Evolutionary conservation across 2,888 invertebrate genomes (phyloP).

Genomic region (Stegophylla sp.): DNA sequence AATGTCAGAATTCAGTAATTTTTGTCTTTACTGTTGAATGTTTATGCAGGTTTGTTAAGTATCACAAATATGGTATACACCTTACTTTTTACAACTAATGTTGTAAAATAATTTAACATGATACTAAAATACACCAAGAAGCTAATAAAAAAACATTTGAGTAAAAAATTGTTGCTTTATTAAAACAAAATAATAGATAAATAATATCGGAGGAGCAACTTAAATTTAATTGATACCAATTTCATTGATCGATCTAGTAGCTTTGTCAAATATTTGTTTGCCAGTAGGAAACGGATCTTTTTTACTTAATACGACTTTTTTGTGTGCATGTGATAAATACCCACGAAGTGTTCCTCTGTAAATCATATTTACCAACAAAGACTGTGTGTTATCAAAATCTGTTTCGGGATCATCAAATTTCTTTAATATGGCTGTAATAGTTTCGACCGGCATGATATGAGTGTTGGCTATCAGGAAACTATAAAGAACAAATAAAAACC

Average conservation of each 20-base stretch:
- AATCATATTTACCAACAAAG: conserved; percentile 49
- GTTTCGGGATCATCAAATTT: conserved; percentile 49
- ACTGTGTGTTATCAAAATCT: conserved; percentile 32
- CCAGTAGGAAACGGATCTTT: conserved; percentile 55
- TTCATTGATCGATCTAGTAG: conserved; percentile 49
- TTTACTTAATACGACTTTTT: conserved; percentile 52
- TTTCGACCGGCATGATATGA: conserved; percentile 47
- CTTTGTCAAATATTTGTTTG: conserved; percentile 52
- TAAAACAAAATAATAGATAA: conserved; percentile 5
- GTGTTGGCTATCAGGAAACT: conserved; percentile 49
- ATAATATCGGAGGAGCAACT: too few relatives aligned
- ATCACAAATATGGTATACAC: too few relatives aligned
- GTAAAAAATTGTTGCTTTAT: not conserved
- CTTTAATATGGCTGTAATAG: conserved; percentile 29
- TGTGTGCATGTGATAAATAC: conserved; percentile 49
- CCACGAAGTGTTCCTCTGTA: conserved; percentile 51
- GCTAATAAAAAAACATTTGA: not conserved
- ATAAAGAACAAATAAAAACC: not conserved
- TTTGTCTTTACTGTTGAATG: too few relatives aligned
- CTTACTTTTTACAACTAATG: too few relatives aligned
- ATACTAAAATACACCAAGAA: not conserved
- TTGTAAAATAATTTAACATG: too few relatives aligned
- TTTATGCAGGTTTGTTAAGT: too few relatives aligned
- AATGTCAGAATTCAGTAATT: too few relatives aligned
- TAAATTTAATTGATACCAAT: conserved; percentile 50